Conservation (phyloP, 2,888 invertebrate genomes). For the Scaptomyza tumidula region DNA sequence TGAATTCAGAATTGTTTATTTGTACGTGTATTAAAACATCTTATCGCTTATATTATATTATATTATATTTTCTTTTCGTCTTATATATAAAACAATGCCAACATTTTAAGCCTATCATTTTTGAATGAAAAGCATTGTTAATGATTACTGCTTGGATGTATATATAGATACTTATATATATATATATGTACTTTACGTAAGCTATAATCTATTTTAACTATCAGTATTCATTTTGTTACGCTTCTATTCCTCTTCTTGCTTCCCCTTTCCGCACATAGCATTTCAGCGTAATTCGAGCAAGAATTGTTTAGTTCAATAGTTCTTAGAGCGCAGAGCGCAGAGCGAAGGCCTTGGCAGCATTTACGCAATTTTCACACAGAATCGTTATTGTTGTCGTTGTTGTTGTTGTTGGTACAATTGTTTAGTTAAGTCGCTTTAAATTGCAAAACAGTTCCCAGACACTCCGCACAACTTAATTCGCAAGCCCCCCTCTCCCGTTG, state of each 20-base stretch:
- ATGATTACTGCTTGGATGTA: no score
- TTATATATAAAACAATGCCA: no score
- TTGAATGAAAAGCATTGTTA: not conserved
- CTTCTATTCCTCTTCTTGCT: not conserved
- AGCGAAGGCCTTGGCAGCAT: conserved; percentile 23
- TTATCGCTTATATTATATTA: no score
- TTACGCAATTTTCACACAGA: conserved; percentile 69
- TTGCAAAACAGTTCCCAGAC: conserved; percentile 58
- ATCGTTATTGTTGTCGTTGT: not conserved
- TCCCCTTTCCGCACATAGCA: no score
- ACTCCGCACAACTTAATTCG: conserved; percentile 9
- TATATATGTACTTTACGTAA: no score
- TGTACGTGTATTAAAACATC: no score
- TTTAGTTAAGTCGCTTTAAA: conserved; percentile 58
- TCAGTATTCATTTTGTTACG: conserved; percentile 14
- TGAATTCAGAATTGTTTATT: no score
- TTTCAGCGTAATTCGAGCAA: not conserved
- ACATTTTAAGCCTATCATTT: no score
- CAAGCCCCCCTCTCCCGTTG: not conserved
- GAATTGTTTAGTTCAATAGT: conserved; percentile 14
- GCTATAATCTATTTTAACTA: conserved; percentile 22
- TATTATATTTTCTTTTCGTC: no score
- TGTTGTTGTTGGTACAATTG: conserved; percentile 30
- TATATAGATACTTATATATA: no score
- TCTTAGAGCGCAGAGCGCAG: conserved; percentile 16